A percentile compares a stretch with the other conserved stretches of the same genome.
phyloP scores from a whole-genome alignment of 2,888 invertebrate genomes.

The Nomada flava region DNA sequence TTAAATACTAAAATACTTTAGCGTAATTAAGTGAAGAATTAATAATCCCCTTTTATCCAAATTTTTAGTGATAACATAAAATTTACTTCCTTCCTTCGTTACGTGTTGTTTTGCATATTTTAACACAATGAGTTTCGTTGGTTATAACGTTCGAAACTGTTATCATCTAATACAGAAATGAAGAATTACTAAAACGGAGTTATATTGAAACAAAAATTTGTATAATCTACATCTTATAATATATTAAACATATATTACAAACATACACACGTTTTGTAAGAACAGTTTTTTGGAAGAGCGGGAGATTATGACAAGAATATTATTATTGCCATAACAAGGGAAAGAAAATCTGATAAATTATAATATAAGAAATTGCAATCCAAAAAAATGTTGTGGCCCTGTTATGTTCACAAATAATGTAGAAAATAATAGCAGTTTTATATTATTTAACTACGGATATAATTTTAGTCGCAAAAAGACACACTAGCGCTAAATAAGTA shows the following conservation, averaged over 20 bases:
- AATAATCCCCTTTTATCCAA: not conserved
- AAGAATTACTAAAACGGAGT: not conserved
- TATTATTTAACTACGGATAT: not conserved
- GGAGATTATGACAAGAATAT: not conserved
- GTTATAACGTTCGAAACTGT: not conserved
- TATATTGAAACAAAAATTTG: not conserved
- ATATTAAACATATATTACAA: not conserved
- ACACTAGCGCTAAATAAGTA: conserved; percentile 40
- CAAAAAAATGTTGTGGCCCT: not conserved
- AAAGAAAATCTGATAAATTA: not conserved
- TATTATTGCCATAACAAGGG: not conserved
- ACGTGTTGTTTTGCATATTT: not conserved
- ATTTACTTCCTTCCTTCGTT: not conserved
- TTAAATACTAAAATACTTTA: not conserved
- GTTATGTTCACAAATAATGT: not conserved
- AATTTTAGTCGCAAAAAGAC: not conserved
- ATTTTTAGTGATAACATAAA: not conserved
- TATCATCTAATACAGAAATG: not conserved
- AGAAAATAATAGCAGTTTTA: not conserved
- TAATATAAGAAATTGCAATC: not conserved
- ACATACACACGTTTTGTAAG: not conserved
- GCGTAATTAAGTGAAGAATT: not conserved
- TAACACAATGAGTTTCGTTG: not conserved
- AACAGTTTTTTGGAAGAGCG: not conserved
- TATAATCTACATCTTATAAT: too few species aligned